Evolutionary conservation across 2,113 vertebrate species (phyloP).

Genomic region (Noturus placidus): DNA sequence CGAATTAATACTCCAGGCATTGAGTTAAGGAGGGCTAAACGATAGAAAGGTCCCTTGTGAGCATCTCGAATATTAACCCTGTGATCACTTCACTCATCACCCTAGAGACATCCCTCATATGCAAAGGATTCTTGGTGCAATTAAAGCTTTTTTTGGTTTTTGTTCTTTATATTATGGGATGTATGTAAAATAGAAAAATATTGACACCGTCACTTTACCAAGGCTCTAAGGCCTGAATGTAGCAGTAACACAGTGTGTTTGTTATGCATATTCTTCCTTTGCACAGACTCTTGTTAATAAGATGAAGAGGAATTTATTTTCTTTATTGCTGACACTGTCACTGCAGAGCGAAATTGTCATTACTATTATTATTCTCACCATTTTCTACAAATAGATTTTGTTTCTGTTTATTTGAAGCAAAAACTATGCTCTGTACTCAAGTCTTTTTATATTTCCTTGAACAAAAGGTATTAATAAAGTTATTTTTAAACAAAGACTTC

Average conservation of each 20-base stretch:
- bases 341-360: conserved; percentile 73
- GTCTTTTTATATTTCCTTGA: conserved; percentile 82
- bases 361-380: conserved; percentile 74
- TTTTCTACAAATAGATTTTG: conserved; percentile 83
- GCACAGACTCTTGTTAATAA: conserved; percentile 80
- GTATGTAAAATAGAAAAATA: conserved; percentile 19
- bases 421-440: conserved; percentile 82
- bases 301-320: conserved; percentile 75
- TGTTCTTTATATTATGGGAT: conserved; percentile 47
- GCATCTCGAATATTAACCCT: background rate
- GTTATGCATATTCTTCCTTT: conserved; percentile 87
- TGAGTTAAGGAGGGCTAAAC: background rate
- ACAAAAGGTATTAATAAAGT: conserved; percentile 76
- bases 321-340: conserved; percentile 84
- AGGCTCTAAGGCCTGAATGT: conserved; percentile 89
- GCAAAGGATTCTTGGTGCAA: background rate
- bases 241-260: conserved; percentile 89
- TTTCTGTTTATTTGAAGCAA: conserved; percentile 94
- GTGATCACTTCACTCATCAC: background rate
- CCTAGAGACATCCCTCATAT: background rate
- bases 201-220: conserved; percentile 94
- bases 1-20: background rate
- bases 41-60: background rate
- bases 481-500: conserved; percentile 45
- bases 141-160: background rate